Conservation (phyloP, 2,113 vertebrate genomes). For the Puffinus mauretanicus region DNA sequence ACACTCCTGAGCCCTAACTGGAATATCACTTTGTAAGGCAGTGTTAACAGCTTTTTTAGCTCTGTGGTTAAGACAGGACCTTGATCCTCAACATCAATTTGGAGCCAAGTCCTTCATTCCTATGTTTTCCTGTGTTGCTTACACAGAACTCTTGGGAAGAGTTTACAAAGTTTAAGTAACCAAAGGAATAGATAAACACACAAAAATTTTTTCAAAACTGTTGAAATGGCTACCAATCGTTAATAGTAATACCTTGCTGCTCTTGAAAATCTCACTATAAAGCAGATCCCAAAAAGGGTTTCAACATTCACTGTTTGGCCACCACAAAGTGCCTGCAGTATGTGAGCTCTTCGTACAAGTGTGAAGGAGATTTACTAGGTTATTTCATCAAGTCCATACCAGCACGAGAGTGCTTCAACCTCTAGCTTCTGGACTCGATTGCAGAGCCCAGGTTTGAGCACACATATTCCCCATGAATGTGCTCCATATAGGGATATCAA, state of each 20-base stretch:
- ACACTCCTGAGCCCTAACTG: not conserved
- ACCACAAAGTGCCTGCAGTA: not conserved
- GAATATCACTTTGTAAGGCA: not conserved
- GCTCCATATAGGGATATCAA: fast-evolving
- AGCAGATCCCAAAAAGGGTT: not conserved
- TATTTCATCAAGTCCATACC: not conserved
- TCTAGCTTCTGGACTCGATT: not conserved
- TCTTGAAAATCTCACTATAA: not conserved
- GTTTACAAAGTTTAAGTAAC: not conserved
- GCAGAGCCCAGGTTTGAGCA: not conserved
- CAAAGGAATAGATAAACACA: not conserved
- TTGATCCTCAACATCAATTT: not conserved
- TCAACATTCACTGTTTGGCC: not conserved
- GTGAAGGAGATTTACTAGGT: not conserved
- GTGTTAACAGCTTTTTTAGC: not conserved
- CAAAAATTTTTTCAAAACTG: not conserved
- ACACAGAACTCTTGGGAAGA: not conserved
- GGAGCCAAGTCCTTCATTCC: not conserved
- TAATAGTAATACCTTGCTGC: not conserved
- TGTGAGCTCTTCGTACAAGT: not conserved
- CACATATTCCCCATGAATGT: not conserved
- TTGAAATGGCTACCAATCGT: not conserved
- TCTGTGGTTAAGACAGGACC: not conserved
- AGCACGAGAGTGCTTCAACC: not conserved
- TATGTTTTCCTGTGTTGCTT: not conserved